A percentile compares a stretch with the other conserved stretches of the same genome.
These are phyloP conservation scores for Arctia plantaginis DNA, from an alignment of 2,888 invertebrate genomes.

Conservation along the genomic window DNA sequence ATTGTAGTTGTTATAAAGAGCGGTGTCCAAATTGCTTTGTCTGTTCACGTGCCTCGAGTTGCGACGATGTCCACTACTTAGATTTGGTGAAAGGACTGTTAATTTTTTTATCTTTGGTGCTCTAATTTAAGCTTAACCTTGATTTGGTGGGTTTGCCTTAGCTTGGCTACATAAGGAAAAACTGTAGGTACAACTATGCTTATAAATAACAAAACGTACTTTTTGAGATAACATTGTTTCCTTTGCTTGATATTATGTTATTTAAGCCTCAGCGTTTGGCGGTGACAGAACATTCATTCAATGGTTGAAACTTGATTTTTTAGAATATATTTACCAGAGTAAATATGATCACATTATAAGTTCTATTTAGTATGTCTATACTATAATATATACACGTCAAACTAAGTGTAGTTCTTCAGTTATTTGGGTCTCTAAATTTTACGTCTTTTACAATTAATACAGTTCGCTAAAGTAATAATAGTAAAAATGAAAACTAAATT, in stretches of 20 bases:
- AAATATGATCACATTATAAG: not conserved
- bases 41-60: slow-evolving; percentile 17
- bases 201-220: slow-evolving; percentile 22
- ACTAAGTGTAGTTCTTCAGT: not conserved
- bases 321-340: not conserved
- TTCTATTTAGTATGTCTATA: too few species aligned
- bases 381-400: too few species aligned
- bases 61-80: slow-evolving; percentile 45
- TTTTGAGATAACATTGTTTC: slow-evolving; percentile 28
- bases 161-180: slow-evolving; percentile 18
- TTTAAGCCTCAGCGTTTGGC: not conserved
- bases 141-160: slow-evolving; percentile 57
- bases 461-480: not conserved
- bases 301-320: not conserved
- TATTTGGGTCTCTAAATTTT: not conserved
- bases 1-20: slow-evolving; percentile 50
- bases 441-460: not conserved
- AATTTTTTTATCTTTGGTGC: slow-evolving; percentile 55
- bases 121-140: slow-evolving; percentile 70
- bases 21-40: slow-evolving; percentile 37
- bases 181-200: slow-evolving; percentile 19
- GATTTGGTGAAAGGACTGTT: slow-evolving; percentile 65
- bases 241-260: not conserved
- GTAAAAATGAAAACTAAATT: not conserved
- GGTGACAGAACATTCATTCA: not conserved